A percentile compares a stretch with the other conserved stretches of the same genome.
These are phyloP conservation scores for Harpagifer antarcticus DNA, from an alignment of 2,797 vertebrate genomes.

Conservation along the genomic window DNA sequence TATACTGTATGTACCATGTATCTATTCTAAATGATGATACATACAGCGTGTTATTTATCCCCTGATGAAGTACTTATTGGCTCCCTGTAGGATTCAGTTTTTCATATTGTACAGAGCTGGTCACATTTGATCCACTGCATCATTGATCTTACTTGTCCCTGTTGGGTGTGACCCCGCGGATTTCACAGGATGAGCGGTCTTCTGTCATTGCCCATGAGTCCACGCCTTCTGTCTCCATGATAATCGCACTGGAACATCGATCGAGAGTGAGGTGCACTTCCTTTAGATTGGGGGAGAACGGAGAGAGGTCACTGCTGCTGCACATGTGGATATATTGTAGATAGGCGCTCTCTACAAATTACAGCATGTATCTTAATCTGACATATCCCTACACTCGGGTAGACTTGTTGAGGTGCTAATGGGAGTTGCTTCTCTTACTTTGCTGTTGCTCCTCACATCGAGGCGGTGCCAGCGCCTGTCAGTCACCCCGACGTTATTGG, in stretches of 20 bases:
- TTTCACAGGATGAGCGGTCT: slow-evolving; percentile 88
- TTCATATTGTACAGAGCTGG: not conserved
- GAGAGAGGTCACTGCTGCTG: slow-evolving; percentile 43
- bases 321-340: not conserved
- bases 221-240: slow-evolving; percentile 88
- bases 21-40: slow-evolving; percentile 12
- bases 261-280: slow-evolving; percentile 87
- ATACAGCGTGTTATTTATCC: slow-evolving; percentile 13
- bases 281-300: slow-evolving; percentile 72
- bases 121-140: slow-evolving; percentile 28
- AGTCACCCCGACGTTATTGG: slow-evolving; percentile 80
- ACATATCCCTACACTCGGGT: not conserved
- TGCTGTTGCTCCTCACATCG: slow-evolving; percentile 86
- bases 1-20: not conserved
- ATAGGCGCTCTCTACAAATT: not conserved
- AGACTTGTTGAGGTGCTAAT: not conserved
- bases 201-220: slow-evolving; percentile 86
- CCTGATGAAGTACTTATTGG: slow-evolving; percentile 5
- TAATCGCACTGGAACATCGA: slow-evolving; percentile 81
- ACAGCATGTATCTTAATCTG: slow-evolving; percentile 2
- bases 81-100: slow-evolving; percentile 30
- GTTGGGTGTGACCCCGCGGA: slow-evolving; percentile 81
- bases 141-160: slow-evolving; percentile 79
- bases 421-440: slow-evolving; percentile 74
- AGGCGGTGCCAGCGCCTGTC: slow-evolving; percentile 90